Base-by-base conservation (phyloP, 2,888 invertebrate genomes). In the Dasypogon diadema region DNA sequence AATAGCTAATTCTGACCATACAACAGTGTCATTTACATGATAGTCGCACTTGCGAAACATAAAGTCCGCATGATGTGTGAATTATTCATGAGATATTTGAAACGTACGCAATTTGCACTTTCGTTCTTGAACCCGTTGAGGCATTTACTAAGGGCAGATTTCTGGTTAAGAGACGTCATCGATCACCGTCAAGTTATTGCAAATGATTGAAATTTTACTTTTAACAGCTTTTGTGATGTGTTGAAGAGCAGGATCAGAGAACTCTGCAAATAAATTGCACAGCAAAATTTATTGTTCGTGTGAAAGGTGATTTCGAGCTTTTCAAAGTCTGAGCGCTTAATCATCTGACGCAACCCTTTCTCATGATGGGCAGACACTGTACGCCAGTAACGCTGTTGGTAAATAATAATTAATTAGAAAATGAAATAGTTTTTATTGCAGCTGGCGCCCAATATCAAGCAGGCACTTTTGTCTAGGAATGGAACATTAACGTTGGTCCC, bases 171-270 rank as follows among this genome's bases (percentile, higher is more conserved):
- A 34, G 48, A 24, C 48, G 65, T 46, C 21, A 65, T 65, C 65
- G 65, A 65, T 65, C 65, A 65, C 46, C 42, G 65, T 65, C 65
- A 65, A 65, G 65, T 65, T 65, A 46, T 65, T 65, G 65, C 48
- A 26, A 65, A 65, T 65, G 65, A 65, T 65, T 65, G 22, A 65
- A 65, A 65, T 46, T 46, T 42, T 48, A 65, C 65, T 65, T 65
- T 48, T 48, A 65, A 37, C 65, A 22, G 24, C 46, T 24, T 46
- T 65, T 65, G 65, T 65, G 46, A 16, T 51, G 24, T 14, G 22
- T 26, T 42, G 24, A 16, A 21, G 51, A 21, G 65, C 65, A 60
- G 60, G 37, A 46, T 30, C 58, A 8, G 30, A 30, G 4, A 24
- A 58, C 10, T 65, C 48, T 22, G 65, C 65, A 65, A 46, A 65